These are phyloP conservation scores for Bufo bufo DNA, from an alignment of 2,113 vertebrate genomes.

Conservation along the genomic window DNA sequence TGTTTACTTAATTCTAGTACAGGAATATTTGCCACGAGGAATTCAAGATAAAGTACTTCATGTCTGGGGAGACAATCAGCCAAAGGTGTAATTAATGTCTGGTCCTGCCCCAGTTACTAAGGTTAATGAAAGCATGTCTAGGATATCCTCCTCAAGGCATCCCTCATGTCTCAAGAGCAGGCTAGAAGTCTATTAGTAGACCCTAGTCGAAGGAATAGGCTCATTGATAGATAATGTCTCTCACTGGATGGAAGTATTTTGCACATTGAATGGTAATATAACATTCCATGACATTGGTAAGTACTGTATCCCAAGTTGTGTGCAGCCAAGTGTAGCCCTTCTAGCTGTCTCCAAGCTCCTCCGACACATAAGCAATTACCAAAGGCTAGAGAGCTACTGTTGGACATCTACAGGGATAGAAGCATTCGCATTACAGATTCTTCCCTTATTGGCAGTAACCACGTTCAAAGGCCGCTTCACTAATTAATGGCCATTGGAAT, in stretches of 20 bases:
- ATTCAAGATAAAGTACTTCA: constrained; percentile 36
- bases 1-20: constrained; percentile 32
- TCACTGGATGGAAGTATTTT: constrained; percentile 2
- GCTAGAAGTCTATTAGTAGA: constrained; percentile 29
- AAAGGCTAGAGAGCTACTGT: neutral
- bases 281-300: neutral
- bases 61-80: constrained; percentile 26
- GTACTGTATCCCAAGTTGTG: neutral
- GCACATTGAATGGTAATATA: constrained; percentile 2
- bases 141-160: constrained; percentile 23
- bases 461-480: constrained; percentile 4
- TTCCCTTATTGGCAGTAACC: constrained; percentile 9
- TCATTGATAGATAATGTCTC: constrained; percentile 27
- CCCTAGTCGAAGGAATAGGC: neutral
- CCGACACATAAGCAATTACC: constrained; percentile 14
- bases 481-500: constrained; percentile 43
- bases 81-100: constrained; percentile 41
- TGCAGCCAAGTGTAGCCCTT: constrained; percentile 10
- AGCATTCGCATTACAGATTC: constrained; percentile 17
- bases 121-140: constrained; percentile 50
- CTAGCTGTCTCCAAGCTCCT: constrained; percentile 15
- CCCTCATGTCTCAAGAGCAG: constrained; percentile 25
- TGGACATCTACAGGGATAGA: constrained; percentile 21
- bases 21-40: constrained; percentile 42
- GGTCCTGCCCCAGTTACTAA: constrained; percentile 35